Evolutionary conservation across 1,140 invertebrate genomes (phyloP).

Genomic region (Hormaphis cornu): DNA sequence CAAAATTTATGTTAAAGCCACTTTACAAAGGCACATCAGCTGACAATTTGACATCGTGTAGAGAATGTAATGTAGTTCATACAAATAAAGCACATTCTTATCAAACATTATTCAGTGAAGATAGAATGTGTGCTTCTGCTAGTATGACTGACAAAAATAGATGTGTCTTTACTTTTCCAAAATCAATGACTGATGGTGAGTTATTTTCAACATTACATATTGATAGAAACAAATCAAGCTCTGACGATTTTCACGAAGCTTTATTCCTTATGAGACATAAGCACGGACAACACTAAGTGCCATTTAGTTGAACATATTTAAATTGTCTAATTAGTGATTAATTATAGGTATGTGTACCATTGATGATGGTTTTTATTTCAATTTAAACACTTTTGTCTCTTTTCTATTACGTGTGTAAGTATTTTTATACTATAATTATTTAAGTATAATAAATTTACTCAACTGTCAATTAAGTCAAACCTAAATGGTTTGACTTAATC

Average conservation of each 20-base stretch:
- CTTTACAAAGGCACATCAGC: slow-evolving; percentile 41
- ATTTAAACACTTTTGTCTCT: no score
- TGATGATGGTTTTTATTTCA: background rate
- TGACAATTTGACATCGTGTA: slow-evolving; percentile 34
- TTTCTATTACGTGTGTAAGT: no score
- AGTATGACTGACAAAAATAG: slow-evolving; percentile 47
- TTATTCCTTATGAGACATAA: slow-evolving; percentile 43
- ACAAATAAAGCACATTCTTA: slow-evolving; percentile 31
- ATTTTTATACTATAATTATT: no score
- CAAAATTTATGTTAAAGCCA: slow-evolving; percentile 36
- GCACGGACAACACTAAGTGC: slow-evolving; percentile 3
- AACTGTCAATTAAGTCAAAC: no score
- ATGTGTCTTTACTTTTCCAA: slow-evolving; percentile 50
- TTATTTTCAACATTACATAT: slow-evolving; percentile 52
- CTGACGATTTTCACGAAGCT: slow-evolving; percentile 53
- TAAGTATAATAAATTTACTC: no score
- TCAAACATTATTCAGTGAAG: slow-evolving; percentile 1
- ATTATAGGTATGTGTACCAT: background rate
- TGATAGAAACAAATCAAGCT: slow-evolving; percentile 51
- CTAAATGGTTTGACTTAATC: background rate
- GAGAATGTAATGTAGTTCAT: slow-evolving; percentile 37
- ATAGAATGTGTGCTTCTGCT: slow-evolving; percentile 41
- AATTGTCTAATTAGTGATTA: background rate
- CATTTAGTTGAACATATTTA: background rate
- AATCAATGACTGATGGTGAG: slow-evolving; percentile 50